phyloP scores from a whole-genome alignment of 2,113 vertebrate genomes.

The Lonchura striata region DNA sequence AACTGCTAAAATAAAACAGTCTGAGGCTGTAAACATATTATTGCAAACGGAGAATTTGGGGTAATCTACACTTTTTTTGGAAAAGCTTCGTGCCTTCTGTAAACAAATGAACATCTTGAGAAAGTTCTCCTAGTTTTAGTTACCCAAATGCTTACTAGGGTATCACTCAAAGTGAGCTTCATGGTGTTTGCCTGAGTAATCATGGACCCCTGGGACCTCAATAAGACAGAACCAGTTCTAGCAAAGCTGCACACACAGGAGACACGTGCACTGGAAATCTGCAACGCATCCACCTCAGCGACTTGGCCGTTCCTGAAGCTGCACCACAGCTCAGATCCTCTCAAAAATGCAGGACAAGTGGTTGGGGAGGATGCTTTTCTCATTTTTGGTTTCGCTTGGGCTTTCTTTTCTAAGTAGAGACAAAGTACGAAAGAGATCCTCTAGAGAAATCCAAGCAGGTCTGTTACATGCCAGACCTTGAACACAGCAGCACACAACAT shows the following conservation, averaged over 20 bases:
- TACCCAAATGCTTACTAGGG: background rate
- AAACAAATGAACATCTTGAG: background rate
- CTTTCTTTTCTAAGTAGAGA: background rate
- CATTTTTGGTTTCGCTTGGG: background rate
- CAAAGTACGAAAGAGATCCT: background rate
- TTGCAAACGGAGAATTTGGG: background rate
- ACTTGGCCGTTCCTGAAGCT: background rate
- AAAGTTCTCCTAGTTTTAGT: background rate
- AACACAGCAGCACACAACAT: background rate
- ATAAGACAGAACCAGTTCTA: background rate
- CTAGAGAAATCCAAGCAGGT: background rate
- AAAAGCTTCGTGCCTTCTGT: background rate
- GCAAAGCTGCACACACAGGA: background rate
- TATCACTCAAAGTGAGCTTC: background rate
- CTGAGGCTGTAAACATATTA: background rate
- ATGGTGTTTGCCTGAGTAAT: background rate
- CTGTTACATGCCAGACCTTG: background rate
- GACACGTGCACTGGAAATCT: background rate
- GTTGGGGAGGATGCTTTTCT: background rate
- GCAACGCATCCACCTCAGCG: background rate
- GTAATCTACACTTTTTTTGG: background rate
- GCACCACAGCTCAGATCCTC: background rate
- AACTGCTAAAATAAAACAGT: background rate
- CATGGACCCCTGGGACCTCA: rapidly evolving
- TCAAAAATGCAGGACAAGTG: background rate